Conservation (phyloP, 2,888 invertebrate genomes). For the Epinotia brunnichana region DNA sequence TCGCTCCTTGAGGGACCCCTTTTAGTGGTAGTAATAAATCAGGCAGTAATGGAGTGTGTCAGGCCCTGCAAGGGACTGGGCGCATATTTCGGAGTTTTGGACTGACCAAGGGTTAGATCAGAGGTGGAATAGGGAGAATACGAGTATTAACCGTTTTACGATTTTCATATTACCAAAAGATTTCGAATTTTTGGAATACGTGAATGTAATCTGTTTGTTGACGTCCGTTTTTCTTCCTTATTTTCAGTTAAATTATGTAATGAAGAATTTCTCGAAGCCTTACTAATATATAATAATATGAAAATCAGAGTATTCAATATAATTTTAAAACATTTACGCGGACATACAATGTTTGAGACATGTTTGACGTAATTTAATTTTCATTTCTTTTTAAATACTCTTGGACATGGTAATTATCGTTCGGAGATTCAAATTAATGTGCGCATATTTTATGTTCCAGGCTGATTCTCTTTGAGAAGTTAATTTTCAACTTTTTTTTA, state of each 20-base stretch:
- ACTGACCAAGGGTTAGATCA: conserved; percentile 61
- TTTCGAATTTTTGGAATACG: conserved; percentile 52
- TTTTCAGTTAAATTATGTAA: neutral
- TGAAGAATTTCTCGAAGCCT: neutral
- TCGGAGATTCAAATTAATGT: too few relatives aligned
- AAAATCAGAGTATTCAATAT: too few relatives aligned
- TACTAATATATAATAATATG: too few relatives aligned
- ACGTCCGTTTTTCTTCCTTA: neutral
- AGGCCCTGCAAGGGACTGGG: conserved; percentile 63
- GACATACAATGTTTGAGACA: too few relatives aligned
- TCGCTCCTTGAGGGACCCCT: conserved; percentile 77
- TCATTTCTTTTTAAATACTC: too few relatives aligned
- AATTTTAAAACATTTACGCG: too few relatives aligned
- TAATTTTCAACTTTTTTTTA: too few relatives aligned
- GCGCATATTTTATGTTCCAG: too few relatives aligned
- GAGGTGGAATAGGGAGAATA: conserved; percentile 60
- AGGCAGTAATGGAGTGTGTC: conserved; percentile 78
- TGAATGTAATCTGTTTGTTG: neutral
- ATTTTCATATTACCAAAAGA: conserved; percentile 61
- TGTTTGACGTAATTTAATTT: too few relatives aligned
- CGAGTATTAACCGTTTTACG: conserved; percentile 57
- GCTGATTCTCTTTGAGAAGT: too few relatives aligned
- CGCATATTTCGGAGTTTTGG: conserved; percentile 73
- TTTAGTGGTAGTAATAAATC: conserved; percentile 80
- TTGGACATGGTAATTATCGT: too few relatives aligned